Conservation (phyloP, 2,113 vertebrate species). For the Antidorcas marsupialis region DNA sequence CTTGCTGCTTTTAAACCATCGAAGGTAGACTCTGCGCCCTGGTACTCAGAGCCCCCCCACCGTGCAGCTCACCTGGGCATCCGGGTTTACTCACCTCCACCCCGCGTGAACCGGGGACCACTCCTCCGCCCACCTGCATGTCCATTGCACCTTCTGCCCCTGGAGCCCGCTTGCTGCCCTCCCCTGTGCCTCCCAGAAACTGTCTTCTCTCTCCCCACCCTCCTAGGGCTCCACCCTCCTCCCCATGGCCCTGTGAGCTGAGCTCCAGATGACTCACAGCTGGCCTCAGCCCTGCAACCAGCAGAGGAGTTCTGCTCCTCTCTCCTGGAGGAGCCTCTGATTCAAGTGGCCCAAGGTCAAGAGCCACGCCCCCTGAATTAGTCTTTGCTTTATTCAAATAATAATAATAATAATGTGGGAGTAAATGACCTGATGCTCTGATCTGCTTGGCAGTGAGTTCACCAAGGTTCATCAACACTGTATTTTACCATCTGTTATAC, state of each 20-base stretch:
- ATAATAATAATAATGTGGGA: neutral
- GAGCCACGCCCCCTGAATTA: fast-evolving
- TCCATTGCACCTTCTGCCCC: fast-evolving
- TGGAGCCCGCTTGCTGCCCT: fast-evolving
- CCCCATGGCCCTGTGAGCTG: neutral
- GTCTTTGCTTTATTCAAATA: neutral
- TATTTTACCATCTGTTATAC: neutral
- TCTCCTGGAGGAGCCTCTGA: neutral
- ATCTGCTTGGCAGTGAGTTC: fast-evolving
- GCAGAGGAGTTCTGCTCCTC: neutral
- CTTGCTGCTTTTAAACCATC: no score
- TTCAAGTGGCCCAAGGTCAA: neutral
- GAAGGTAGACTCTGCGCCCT: fast-evolving
- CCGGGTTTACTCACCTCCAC: neutral
- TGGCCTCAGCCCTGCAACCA: neutral
- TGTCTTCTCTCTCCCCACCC: neutral
- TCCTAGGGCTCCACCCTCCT: neutral
- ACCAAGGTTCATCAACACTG: fast-evolving
- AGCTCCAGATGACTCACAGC: neutral
- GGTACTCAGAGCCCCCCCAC: fast-evolving
- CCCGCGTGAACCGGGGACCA: fast-evolving
- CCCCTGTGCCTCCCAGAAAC: neutral
- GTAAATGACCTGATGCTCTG: fast-evolving
- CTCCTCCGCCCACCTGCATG: neutral
- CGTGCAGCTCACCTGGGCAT: neutral